Evolutionary conservation across 2,797 vertebrate genomes (phyloP), one percentile per base, ranked within the genome.

Genomic region (Poliocrania exsul): DNA sequence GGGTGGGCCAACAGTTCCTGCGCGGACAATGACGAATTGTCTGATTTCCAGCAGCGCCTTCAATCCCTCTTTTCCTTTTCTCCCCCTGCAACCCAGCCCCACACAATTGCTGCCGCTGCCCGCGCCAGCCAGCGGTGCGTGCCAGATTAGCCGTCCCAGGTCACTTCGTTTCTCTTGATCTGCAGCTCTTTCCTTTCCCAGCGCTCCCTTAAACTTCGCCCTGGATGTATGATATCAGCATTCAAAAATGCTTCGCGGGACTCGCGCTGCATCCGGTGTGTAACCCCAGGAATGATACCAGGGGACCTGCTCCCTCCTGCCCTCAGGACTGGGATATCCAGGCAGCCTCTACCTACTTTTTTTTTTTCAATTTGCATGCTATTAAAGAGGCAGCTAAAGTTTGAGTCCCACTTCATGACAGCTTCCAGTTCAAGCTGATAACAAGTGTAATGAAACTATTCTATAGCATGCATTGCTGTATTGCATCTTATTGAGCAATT

Each of bases 161-260:
- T 93, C 91, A 95, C 79, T 42, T 40, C 33, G 10, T 86, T 92
- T 72, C 81, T 88, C 93, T 93, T 95, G 90, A 94, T 94, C 92
- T 83, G 73, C 9, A 2, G 84, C 86, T 77, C 89, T 84, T 95
- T 92, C 85, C 92, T 92, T 90, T 89, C 88, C 81, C 4, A 11
- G 90, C 70, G 84, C 87, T 92, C 83, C 73, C 90, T 91, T 72
- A 86, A 93, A 58, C 73, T 79, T 94, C 35, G 1, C 86, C 87
- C 88, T 82, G 86, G 82, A 74, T 93, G 95, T 96, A 70, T 96
- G 96, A 93, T 95, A 97, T 95, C 94, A 96, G 94, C 95, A 31
- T 80, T 74, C 86, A 97, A 95, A 97, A 95, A 97, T 97, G 93
- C 86, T 91, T 54, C 40, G 23, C 50, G 11, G 54, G 73, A 72